These are phyloP conservation scores for Coenonympha glycerion DNA, from an alignment of 2,888 invertebrate species.

Conservation along the genomic window DNA sequence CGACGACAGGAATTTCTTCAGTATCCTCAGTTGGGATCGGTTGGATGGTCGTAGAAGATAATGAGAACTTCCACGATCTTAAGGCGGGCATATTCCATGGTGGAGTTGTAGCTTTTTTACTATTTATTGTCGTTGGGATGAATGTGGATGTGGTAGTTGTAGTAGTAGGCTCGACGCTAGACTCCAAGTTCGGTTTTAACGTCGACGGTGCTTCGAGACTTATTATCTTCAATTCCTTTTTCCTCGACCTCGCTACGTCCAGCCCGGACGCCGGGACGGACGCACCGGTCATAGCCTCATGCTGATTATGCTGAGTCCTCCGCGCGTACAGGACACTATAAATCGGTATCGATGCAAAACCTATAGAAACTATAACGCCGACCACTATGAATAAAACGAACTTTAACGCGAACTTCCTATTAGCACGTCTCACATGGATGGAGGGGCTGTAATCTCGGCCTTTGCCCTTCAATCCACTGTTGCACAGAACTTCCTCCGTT, in stretches of 20 bases:
- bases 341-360: slow-evolving; percentile 53
- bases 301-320: slow-evolving; percentile 42
- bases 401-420: slow-evolving; percentile 55
- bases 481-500: slow-evolving; percentile 79
- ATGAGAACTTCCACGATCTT: slow-evolving; percentile 58
- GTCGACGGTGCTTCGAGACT: slow-evolving; percentile 46
- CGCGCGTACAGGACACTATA: slow-evolving; percentile 50
- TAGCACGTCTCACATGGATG: slow-evolving; percentile 58
- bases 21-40: slow-evolving; percentile 52
- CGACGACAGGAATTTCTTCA: slow-evolving; percentile 45
- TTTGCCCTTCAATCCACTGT: slow-evolving; percentile 75
- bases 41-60: slow-evolving; percentile 48
- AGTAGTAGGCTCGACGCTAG: slow-evolving; percentile 39
- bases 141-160: slow-evolving; percentile 37
- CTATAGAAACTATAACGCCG: slow-evolving; percentile 51
- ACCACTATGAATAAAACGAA: slow-evolving; percentile 56
- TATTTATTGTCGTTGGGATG: slow-evolving; percentile 37
- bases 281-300: slow-evolving; percentile 41
- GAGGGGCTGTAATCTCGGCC: slow-evolving; percentile 71
- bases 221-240: slow-evolving; percentile 61
- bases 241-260: slow-evolving; percentile 54
- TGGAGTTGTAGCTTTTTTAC: slow-evolving; percentile 53
- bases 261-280: slow-evolving; percentile 47
- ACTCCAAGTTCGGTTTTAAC: slow-evolving; percentile 43
- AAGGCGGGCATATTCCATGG: slow-evolving; percentile 70